Percentiles rank a stretch among this genome's conserved stretches.
Evolutionary conservation across 1,140 invertebrate genomes (phyloP).

Genomic region (Zeugodacus cucurbitae): DNA sequence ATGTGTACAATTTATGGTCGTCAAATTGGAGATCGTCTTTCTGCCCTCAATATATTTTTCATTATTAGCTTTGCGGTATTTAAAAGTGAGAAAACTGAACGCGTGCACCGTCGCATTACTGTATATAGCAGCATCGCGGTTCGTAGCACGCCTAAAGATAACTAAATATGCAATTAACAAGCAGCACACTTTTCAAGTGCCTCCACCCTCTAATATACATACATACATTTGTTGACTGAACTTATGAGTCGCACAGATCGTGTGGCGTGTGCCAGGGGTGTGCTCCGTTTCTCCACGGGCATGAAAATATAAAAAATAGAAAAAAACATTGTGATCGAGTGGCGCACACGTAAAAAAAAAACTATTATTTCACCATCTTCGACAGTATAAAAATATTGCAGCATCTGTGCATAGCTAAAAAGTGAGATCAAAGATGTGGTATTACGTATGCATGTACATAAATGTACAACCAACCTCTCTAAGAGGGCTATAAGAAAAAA

Average conservation of each 20-base stretch:
- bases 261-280: slow-evolving; percentile 26
- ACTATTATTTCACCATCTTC: not conserved
- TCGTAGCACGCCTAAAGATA: not conserved
- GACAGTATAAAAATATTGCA: not conserved
- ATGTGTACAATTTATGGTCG: not conserved
- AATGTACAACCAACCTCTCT: not conserved
- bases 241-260: not conserved
- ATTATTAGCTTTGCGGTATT: not conserved
- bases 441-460: not conserved
- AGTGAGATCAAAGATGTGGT: too few relatives aligned
- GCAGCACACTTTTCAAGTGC: not conserved
- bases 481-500: not conserved
- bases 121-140: not conserved
- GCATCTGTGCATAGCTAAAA: not conserved
- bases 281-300: not conserved
- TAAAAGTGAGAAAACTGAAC: not conserved
- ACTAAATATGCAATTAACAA: not conserved
- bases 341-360: not conserved
- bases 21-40: not conserved
- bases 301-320: not conserved
- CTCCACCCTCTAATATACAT: not conserved
- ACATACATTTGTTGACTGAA: not conserved
- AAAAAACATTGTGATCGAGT: slow-evolving; percentile 2
- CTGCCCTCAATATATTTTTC: not conserved
- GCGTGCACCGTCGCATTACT: not conserved